Evolutionary conservation across 2,888 invertebrate species (phyloP).

Genomic region (Pecten maximus): DNA sequence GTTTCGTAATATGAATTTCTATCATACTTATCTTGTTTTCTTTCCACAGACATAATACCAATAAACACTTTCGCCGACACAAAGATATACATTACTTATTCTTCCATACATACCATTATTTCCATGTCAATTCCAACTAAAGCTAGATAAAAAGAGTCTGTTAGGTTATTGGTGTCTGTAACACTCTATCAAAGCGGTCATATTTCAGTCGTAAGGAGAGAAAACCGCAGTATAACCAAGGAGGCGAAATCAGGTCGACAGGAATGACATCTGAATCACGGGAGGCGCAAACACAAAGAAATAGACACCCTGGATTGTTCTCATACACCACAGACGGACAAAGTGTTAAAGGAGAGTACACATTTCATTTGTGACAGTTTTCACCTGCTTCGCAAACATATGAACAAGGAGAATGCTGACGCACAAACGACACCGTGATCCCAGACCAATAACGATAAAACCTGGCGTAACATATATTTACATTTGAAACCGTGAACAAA

Average conservation of each 20-base stretch:
- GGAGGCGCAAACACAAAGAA: neutral
- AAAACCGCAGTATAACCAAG: neutral
- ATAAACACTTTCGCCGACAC: neutral
- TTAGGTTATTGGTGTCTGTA: neutral
- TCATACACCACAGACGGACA: neutral
- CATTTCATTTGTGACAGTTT: too few relatives aligned
- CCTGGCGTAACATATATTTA: too few relatives aligned
- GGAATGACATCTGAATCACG: neutral
- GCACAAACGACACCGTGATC: too few relatives aligned
- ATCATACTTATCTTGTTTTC: too few relatives aligned
- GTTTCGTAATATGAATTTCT: too few relatives aligned
- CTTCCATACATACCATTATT: neutral
- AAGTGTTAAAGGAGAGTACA: neutral
- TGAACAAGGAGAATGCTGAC: too few relatives aligned
- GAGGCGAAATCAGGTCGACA: neutral
- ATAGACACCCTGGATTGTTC: neutral
- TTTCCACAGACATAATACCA: neutral
- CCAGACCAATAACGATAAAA: too few relatives aligned
- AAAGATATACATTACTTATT: neutral
- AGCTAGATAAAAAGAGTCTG: neutral
- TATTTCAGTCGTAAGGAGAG: constrained; percentile 9
- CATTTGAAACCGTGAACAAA: too few relatives aligned
- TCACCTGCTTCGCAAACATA: too few relatives aligned
- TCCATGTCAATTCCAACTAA: neutral
- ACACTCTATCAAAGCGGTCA: neutral